These are phyloP conservation scores for Mus spretus DNA, from an alignment of 2,797 vertebrate genomes.

Conservation along the genomic window DNA sequence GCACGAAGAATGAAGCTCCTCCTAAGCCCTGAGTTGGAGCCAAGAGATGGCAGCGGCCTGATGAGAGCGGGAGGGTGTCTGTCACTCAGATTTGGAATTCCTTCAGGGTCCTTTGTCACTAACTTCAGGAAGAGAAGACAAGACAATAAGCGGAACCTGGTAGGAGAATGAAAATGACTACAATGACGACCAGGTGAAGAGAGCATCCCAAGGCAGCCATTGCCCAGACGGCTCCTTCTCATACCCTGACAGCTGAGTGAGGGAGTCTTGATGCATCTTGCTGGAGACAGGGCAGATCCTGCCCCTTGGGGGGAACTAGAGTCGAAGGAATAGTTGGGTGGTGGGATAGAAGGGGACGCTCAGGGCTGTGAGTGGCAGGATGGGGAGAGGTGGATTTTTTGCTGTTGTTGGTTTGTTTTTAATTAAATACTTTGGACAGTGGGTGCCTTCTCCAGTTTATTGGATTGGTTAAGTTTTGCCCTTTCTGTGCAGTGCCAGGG, in stretches of 20 bases:
- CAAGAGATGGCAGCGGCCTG: neutral
- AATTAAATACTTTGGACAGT: slow-evolving; percentile 82
- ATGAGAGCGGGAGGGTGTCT: slow-evolving; percentile 53
- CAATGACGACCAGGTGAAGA: neutral
- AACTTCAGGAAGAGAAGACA: slow-evolving; percentile 54
- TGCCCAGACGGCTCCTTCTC: neutral
- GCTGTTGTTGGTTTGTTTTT: slow-evolving; percentile 79
- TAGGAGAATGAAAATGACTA: slow-evolving; percentile 8
- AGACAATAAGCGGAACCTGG: slow-evolving; percentile 20
- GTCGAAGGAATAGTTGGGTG: neutral
- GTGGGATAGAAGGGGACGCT: neutral
- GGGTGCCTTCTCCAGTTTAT: slow-evolving; percentile 67
- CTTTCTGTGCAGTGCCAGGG: slow-evolving; percentile 53
- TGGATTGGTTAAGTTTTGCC: slow-evolving; percentile 77
- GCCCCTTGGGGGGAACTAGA: neutral
- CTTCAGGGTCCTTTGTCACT: slow-evolving; percentile 35
- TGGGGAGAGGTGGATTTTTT: slow-evolving; percentile 77
- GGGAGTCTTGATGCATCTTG: neutral
- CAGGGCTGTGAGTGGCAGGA: slow-evolving; percentile 64
- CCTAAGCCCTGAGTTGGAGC: neutral
- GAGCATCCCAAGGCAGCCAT: slow-evolving; percentile 17
- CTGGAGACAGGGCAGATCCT: neutral
- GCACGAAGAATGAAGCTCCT: neutral
- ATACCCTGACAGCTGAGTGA: neutral
- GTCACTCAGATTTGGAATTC: slow-evolving; percentile 67